phyloP scores from a whole-genome alignment of 2,113 vertebrate species.

The Felis catus region DNA sequence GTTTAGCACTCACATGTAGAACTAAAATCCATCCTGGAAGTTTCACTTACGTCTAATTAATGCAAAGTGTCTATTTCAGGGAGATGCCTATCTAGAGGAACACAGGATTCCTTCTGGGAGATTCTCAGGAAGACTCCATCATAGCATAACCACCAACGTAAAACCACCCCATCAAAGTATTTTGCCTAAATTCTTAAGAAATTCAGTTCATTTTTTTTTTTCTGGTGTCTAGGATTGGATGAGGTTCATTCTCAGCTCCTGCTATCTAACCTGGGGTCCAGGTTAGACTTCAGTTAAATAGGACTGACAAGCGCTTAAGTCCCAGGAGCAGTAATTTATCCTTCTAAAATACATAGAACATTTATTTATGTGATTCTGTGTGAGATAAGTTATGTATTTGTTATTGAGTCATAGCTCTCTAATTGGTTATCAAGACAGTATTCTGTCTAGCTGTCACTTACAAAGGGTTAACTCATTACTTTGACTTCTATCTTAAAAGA shows the following conservation, averaged over 20 bases:
- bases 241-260: background rate
- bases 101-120: background rate
- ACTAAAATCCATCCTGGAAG: background rate
- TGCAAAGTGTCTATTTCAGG: background rate
- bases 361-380: background rate
- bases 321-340: background rate
- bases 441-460: background rate
- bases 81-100: background rate
- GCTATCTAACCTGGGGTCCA: background rate
- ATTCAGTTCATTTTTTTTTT: background rate
- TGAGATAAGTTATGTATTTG: background rate
- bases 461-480: background rate
- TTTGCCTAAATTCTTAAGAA: background rate
- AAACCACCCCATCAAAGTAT: background rate
- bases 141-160: background rate
- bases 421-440: background rate
- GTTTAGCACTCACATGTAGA: background rate
- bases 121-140: background rate
- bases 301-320: background rate
- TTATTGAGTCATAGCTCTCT: background rate
- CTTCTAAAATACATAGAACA: background rate
- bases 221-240: background rate
- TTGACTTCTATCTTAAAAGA: constrained; percentile 1
- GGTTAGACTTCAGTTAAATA: background rate
- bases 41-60: background rate